Base-by-base conservation (phyloP, 2,888 invertebrate genomes). In the Hanleya hanleyi region DNA sequence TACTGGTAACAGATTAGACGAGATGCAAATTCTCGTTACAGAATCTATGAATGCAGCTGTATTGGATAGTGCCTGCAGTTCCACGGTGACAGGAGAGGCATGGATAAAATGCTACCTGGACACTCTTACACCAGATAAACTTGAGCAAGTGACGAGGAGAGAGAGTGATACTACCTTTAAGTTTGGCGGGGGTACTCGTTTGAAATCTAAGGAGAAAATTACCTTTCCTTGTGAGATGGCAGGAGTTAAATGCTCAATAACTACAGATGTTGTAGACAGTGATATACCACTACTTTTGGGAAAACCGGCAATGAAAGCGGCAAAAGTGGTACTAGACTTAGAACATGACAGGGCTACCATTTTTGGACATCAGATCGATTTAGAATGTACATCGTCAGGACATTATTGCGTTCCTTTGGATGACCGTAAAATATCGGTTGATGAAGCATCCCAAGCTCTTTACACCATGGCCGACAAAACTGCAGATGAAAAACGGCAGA, bases 331-430 rank as follows among this genome's bases (percentile, higher is more conserved):
- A 51, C 62, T 79, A 18, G 79, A 79, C 62, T 47, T 76, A n/a
- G 75, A 71, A 37, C 71, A 76, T 77, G 78, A 80, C 64, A 74
- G 69, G 57, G 80, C 75, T 3, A 65, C 66, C n/a, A 32, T 62
- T 33, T 62, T 62, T 33, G 36, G 32, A 26, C 62, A 41, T 9
- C 7, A 32, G 12, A 33, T 62, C 6, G 62, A 62, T 22, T 32
- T 62, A 9, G 6, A 32, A 9, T 62, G 62, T 35, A 62, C 62
- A 6, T 62, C 7, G 5, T 62, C 62, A 15, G 62, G 62, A 32
- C 62, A 62, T 62, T 62, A 62, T 32, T 62, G 29, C 64, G 61
- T 62, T 33, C 18, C 32, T 29, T 6, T 33, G 26, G 36, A 32
- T 62, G 36, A 62, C 12, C 26, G 12, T 15, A 57, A 57, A 26